Base-by-base conservation (phyloP, 2,888 invertebrate species). In the Ligdia adustata region DNA sequence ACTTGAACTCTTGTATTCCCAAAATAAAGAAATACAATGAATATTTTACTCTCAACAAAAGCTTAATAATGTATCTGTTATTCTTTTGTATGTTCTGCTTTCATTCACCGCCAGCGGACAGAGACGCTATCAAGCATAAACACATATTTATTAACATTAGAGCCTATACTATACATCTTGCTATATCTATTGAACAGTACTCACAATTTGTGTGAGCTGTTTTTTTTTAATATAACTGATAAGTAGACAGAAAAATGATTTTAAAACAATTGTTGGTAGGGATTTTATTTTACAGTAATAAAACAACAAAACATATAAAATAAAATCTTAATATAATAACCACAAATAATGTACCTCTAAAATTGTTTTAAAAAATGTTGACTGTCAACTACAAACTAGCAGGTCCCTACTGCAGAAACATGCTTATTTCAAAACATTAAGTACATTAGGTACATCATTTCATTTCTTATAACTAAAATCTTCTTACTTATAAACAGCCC, bases 291-390 rank as follows among this genome's bases (percentile, higher is more conserved):
- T n/a, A n/a, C n/a, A n/a, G 9, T 12, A 52, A 47, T 65, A 70
- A 52, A 48, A 46, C 9, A 41, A 53, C 11, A 33, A 32, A 20
- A 44, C 22, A 20, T 20, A 9, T 27, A 49, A 49, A 52, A 46
- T 48, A 57, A 43, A n/a, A 45, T 33, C 47, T 43, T 55, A 22
- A 22, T 4, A 22, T 45, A 49, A 56, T 67, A 76, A 82, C 52
- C 71, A 82, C 81, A 87, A 6, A 87, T 85, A 86, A 74, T 85
- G 78, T 83, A 85, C 79, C 72, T 79, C 79, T 80, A 84, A 79
- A 82, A 78, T 66, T 14, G 67, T 72, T 58, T 77, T 73, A 80
- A 62, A 81, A 74, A 75, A 75, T 70, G 62, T 64, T 69, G 59
- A 69, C 59, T 56, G 52, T 57, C 53, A 61, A 70, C 76, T 80